These are phyloP conservation scores for Hydractinia echinata DNA, from an alignment of 30 jellyfish, hydroid and myxozoan genomes.

Conservation along the genomic window DNA sequence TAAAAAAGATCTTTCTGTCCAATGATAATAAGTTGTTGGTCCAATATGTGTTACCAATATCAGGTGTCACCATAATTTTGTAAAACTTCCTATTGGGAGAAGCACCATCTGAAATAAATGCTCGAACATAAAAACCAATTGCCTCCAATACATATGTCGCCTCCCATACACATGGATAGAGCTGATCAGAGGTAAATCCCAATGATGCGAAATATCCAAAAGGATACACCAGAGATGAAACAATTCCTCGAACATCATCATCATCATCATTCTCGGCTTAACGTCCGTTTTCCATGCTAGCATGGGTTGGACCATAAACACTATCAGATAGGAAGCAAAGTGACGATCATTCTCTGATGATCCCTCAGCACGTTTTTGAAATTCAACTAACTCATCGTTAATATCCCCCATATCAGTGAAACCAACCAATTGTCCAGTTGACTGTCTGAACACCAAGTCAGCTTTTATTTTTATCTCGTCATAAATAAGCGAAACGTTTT, in stretches of 20 bases:
- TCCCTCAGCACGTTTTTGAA: conserved; percentile 8
- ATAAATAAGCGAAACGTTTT: background rate
- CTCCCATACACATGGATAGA: conserved; percentile 9
- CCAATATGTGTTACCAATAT: conserved; percentile 1
- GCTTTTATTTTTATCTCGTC: conserved; percentile 35
- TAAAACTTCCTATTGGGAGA: conserved; percentile 10
- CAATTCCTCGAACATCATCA: conserved; percentile 14
- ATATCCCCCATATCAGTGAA: conserved; percentile 36
- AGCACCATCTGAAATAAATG: conserved; percentile 14
- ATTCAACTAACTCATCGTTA: conserved; percentile 22
- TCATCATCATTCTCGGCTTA: too few relatives aligned
- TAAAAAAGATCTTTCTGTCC: background rate
- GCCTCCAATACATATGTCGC: conserved; percentile 12
- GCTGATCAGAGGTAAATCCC: conserved; percentile 1
- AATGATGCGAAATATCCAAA: conserved; percentile 6
- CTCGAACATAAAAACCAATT: conserved; percentile 22
- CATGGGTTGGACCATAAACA: too few relatives aligned
- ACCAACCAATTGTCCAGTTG: conserved; percentile 40
- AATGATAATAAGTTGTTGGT: background rate
- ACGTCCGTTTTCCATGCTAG: too few relatives aligned
- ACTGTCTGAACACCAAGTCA: conserved; percentile 20
- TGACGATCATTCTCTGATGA: background rate
- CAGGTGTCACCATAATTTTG: background rate
- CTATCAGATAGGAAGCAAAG: background rate
- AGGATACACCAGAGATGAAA: conserved; percentile 1